A percentile compares a stretch with the other conserved stretches of the same genome.
Conservation (phyloP, 2,113 vertebrate genomes). For the Hiodon alosoides region DNA sequence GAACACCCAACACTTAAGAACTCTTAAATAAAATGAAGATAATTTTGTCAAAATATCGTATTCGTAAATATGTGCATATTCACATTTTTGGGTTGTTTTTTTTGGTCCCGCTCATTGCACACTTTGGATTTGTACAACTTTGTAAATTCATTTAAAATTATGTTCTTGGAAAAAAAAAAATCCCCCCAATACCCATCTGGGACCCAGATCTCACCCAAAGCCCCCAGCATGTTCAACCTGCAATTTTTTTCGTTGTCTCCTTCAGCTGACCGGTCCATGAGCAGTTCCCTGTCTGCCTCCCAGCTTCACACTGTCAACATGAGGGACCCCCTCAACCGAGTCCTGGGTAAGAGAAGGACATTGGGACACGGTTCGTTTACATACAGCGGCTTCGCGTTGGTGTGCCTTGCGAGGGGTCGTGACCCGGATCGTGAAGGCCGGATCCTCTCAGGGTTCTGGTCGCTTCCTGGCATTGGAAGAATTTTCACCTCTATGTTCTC, state of each 20-base stretch:
- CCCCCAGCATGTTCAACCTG: not conserved
- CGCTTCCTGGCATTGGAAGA: too few relatives aligned
- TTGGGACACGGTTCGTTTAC: not conserved
- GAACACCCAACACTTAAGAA: too few relatives aligned
- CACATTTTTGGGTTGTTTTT: too few relatives aligned
- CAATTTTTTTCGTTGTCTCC: constrained; percentile 2
- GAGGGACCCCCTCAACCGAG: constrained; percentile 88
- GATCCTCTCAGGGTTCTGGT: not conserved
- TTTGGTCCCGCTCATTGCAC: too few relatives aligned
- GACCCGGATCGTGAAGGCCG: too few relatives aligned
- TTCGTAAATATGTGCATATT: too few relatives aligned
- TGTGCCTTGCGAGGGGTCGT: not conserved
- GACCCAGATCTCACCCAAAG: not conserved
- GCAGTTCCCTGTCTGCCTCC: constrained; percentile 87
- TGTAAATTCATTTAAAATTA: too few relatives aligned
- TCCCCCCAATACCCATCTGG: too few relatives aligned
- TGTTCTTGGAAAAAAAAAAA: too few relatives aligned
- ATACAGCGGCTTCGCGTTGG: not conserved
- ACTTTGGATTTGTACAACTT: too few relatives aligned
- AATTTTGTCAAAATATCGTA: too few relatives aligned
- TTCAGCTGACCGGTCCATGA: constrained; percentile 85
- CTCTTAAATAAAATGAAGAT: too few relatives aligned
- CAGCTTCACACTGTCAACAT: constrained; percentile 96
- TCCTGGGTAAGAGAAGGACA: constrained; percentile 74
- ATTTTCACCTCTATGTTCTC: not conserved